phyloP scores from a whole-genome alignment of 2,888 invertebrate genomes.

The Xanthostigma xanthostigma region DNA sequence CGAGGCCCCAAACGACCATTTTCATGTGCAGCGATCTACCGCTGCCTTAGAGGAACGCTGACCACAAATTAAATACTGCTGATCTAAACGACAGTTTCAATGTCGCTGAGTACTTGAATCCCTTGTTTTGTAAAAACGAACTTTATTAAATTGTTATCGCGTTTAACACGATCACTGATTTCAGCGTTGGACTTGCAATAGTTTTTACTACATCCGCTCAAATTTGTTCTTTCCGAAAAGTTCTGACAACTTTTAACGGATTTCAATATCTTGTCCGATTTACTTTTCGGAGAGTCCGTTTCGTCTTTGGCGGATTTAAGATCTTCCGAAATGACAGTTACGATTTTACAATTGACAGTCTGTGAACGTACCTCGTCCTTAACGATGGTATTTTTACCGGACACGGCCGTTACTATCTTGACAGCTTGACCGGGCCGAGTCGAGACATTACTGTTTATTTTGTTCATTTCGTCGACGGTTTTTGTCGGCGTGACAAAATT shows the following conservation, averaged over 20 bases:
- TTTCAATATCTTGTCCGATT: constrained; percentile 24
- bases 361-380: constrained; percentile 9
- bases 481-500: too few species aligned
- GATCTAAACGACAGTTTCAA: constrained; percentile 50
- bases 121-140: constrained; percentile 64
- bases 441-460: constrained; percentile 16
- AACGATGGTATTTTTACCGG: constrained; percentile 27
- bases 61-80: background rate
- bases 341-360: too few species aligned
- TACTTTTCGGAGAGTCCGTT: constrained; percentile 28
- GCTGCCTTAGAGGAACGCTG: too few species aligned
- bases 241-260: constrained; percentile 25
- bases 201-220: constrained; percentile 9
- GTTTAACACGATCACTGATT: constrained; percentile 33
- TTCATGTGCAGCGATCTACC: too few species aligned
- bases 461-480: constrained; percentile 12
- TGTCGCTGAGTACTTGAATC: constrained; percentile 64
- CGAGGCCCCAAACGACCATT: too few species aligned
- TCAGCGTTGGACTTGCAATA: constrained; percentile 23
- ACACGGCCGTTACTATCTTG: constrained; percentile 44
- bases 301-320: constrained; percentile 15
- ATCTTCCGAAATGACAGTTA: too few species aligned
- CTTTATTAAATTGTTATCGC: constrained; percentile 39
- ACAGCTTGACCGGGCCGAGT: constrained; percentile 59
- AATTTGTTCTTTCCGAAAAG: constrained; percentile 16